Base-by-base conservation (phyloP, 2,113 vertebrate genomes). In the Sylvilagus bachmani region DNA sequence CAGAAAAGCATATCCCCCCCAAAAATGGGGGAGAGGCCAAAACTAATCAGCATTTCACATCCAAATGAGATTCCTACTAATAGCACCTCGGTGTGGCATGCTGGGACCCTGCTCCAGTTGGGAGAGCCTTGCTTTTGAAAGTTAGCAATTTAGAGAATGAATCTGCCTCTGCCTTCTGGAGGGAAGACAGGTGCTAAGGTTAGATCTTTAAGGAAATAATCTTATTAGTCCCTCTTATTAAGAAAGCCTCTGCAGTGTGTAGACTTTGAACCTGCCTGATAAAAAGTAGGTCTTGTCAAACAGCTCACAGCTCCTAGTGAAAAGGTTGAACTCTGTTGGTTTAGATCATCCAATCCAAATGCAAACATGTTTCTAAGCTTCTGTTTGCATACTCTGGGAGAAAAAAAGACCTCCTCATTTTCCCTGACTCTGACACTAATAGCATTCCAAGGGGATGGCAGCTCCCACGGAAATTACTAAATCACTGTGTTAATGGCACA, bases 121-220 rank as follows among this genome's bases (percentile, higher is more conserved):
- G 73, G 6, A 86, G 58, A 94, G n/a, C 70, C 86, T 86, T 95
- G 75, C 91, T 95, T 96, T 92, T 86, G 79, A 96, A 95, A 70
- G 80, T 89, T 89, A 97, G 62, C 86, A 89, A 91, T 91, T 90
- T 87, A 77, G 80, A 95, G 75, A 96, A 90, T 90, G 90, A 74
- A 83, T 89, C 22, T 58, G 33, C 64, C 8, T 81, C 88, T 90
- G 69, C 93, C 89, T 27, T 87, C 95, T 93, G 79, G 86, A 93
- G 91, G 91, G 88, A 91, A 31, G 67, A 93, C 90, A 73, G 95
- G 83, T 89, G 81, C 53, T 92, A 80, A 96, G 79, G 81, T 97
- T 96, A 97, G 85, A 91, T 97, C 95, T 97, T 97, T 98, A 97
- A 97, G 96, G 96, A 97, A 98, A 96, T 95, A 33, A 84, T 97